Conservation (phyloP, 2,113 vertebrate species). For the Mohoua ochrocephala region DNA sequence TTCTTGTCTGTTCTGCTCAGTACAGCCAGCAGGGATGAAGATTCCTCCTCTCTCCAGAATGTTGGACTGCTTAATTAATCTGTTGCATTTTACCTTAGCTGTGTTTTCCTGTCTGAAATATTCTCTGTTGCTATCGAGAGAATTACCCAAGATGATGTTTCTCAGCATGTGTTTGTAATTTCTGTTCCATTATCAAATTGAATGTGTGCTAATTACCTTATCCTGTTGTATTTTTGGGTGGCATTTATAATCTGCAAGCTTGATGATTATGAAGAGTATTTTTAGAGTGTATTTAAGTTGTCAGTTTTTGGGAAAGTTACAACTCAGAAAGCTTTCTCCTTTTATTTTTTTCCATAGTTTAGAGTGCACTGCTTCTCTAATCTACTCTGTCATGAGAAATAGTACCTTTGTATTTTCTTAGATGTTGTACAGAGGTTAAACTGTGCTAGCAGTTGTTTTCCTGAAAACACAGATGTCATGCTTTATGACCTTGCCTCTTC, state of each 20-base stretch:
- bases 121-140: neutral
- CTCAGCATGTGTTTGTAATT: neutral
- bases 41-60: neutral
- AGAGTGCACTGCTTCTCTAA: neutral
- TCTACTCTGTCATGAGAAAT: neutral
- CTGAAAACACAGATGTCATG: accelerated
- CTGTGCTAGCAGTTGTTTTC: neutral
- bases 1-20: neutral
- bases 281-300: neutral
- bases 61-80: neutral
- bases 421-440: neutral
- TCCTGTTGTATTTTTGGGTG: neutral
- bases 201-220: neutral
- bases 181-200: neutral
- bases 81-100: neutral
- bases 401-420: neutral
- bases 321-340: neutral
- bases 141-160: neutral
- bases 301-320: neutral
- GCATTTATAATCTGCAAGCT: neutral
- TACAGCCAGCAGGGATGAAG: neutral
- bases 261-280: neutral
- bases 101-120: neutral
- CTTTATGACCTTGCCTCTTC: neutral
- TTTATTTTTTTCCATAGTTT: neutral